Evolutionary conservation across 2,888 invertebrate species (phyloP), one percentile per base, ranked within the genome.

Genomic region (Eupithecia exiguata): DNA sequence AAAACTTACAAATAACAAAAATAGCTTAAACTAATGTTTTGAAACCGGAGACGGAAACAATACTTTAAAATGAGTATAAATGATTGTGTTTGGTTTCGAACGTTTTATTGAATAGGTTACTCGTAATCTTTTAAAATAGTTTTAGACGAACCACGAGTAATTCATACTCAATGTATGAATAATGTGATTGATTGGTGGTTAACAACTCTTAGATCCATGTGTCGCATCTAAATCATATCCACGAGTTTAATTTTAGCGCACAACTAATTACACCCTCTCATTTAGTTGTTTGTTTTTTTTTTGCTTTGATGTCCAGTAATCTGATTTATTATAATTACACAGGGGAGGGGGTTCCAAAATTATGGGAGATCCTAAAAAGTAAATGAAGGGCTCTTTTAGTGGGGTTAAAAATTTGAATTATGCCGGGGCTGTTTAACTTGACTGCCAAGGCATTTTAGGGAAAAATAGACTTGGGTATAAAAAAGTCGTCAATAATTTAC

Each of bases 241-340:
- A 53, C 30, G 30, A 30, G 6, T 12, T 61, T 30, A 16, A 30
- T 12, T 61, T 30, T 16, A 30, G 30, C 6, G 25, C 25, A n/a
- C n/a, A 36, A 35, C 62, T 78, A 74, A 80, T 80, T 77, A 78
- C 4, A 53, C 14, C 25, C 21, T 58, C 77, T 75, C 61, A 69
- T 74, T 74, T 75, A 36, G 68, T 70, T 76, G 71, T 76, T 80
- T 78, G 77, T 74, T 70, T 76, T 69, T 76, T 80, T 78, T 75
- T 74, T 72, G 77, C 76, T 80, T 79, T 80, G 80, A 80, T 78
- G 80, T 75, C 76, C 72, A 78, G 74, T 80, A 78, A 80, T 79
- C 78, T 67, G 72, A 80, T 80, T 79, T 78, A 80, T 75, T 77
- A 79, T 79, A 80, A 80, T 80, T 77, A 80, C 67, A 30, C 40